These are phyloP conservation scores for Ophthalmolycus amberensis DNA, from an alignment of 2,113 vertebrate species.

Conservation along the genomic window DNA sequence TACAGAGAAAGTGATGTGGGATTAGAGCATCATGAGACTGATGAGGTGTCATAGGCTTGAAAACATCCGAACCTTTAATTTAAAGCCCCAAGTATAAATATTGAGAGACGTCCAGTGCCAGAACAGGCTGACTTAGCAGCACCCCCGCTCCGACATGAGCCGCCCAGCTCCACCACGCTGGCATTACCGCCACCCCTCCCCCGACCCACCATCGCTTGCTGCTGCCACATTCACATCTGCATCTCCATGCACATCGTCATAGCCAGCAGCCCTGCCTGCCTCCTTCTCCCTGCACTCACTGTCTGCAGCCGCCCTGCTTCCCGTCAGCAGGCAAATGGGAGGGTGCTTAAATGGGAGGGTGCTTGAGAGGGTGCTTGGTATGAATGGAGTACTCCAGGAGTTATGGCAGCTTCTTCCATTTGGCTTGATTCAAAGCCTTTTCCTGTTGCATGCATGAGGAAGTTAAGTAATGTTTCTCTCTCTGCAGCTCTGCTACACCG, in stretches of 20 bases:
- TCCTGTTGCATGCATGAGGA: slow-evolving; percentile 50
- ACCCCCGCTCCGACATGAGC: slow-evolving; percentile 40
- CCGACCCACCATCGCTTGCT: slow-evolving; percentile 51
- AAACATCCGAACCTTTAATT: slow-evolving; percentile 16
- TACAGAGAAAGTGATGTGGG: not conserved
- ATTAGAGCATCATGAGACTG: not conserved
- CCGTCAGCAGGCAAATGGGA: slow-evolving; percentile 35
- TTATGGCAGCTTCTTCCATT: slow-evolving; percentile 59
- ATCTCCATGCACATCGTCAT: slow-evolving; percentile 73
- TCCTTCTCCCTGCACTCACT: slow-evolving; percentile 51
- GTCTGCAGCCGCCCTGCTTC: slow-evolving; percentile 57
- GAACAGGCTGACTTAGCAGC: slow-evolving; percentile 26
- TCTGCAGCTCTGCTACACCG: slow-evolving; percentile 25
- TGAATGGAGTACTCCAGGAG: slow-evolving; percentile 50
- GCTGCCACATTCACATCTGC: slow-evolving; percentile 67
- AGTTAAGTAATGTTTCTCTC: slow-evolving; percentile 16
- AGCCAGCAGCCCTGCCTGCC: slow-evolving; percentile 63
- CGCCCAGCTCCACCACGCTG: slow-evolving; percentile 75
- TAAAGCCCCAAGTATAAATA: not conserved
- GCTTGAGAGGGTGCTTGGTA: slow-evolving; percentile 54
- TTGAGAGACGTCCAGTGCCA: slow-evolving; percentile 9
- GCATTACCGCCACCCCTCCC: slow-evolving; percentile 41
- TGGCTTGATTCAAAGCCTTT: slow-evolving; percentile 34
- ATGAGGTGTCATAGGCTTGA: slow-evolving; percentile 7
- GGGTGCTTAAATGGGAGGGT: slow-evolving; percentile 34